phyloP scores from a whole-genome alignment of 2,888 invertebrate species.

The Melinaea menophilus region DNA sequence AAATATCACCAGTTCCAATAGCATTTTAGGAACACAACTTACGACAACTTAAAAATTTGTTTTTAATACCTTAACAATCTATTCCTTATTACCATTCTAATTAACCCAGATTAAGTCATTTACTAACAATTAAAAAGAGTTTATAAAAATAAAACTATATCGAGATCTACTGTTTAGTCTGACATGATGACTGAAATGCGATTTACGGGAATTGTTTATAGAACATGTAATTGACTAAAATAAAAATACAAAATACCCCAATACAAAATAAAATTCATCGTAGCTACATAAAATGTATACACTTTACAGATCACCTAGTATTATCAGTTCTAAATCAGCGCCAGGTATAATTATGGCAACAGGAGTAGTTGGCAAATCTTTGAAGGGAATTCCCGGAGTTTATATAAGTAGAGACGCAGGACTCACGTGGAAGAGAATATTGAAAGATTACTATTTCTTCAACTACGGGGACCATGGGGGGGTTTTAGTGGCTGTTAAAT shows the following conservation, averaged over 20 bases:
- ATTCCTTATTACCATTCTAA: no score
- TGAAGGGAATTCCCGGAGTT: constrained; percentile 89
- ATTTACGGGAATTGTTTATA: no score
- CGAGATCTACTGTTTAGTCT: no score
- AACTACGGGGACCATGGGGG: constrained; percentile 96
- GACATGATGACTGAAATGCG: no score
- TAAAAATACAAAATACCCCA: neutral
- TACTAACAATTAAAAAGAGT: no score
- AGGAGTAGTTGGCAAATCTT: constrained; percentile 85
- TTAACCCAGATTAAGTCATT: no score
- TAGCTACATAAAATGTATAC: neutral
- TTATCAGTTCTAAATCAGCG: constrained; percentile 91
- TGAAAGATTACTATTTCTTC: constrained; percentile 90
- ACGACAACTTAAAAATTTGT: no score
- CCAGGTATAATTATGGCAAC: constrained; percentile 93
- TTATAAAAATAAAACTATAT: no score
- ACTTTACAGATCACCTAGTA: constrained; percentile 81
- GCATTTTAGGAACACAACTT: no score
- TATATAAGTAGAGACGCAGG: constrained; percentile 91
- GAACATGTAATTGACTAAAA: no score
- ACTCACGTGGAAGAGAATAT: constrained; percentile 87
- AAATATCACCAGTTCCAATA: no score
- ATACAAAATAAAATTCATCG: neutral
- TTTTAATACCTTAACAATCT: no score
- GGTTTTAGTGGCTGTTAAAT: constrained; percentile 89